Conservation (phyloP, 2,797 vertebrate species). For the Urocyon cinereoargenteus region DNA sequence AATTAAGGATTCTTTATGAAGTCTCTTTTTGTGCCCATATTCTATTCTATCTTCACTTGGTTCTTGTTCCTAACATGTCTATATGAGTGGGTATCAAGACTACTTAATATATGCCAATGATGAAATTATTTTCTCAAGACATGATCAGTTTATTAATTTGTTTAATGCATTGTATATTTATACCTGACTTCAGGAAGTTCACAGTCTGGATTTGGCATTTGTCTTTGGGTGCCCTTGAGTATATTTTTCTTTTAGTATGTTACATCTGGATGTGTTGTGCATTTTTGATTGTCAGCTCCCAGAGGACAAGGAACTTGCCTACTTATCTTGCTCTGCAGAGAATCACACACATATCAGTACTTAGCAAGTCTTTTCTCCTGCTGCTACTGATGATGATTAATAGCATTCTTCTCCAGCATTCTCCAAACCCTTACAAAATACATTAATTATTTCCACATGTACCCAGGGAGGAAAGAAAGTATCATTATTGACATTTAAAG, state of each 20-base stretch:
- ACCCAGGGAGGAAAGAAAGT: background rate
- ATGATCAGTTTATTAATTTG: background rate
- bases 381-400: conserved; percentile 52
- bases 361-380: conserved; percentile 43
- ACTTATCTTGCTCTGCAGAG: background rate
- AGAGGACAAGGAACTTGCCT: background rate
- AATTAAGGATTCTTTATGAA: background rate
- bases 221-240: background rate
- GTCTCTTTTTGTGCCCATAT: background rate
- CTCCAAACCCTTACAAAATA: background rate
- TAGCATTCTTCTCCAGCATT: conserved; percentile 30
- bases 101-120: background rate
- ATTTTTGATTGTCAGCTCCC: conserved; percentile 28
- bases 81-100: background rate
- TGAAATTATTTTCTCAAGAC: background rate
- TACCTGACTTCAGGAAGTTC: background rate
- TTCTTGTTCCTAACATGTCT: background rate
- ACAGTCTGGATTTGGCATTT: background rate
- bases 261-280: background rate
- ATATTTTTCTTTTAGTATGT: background rate
- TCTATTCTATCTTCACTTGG: background rate
- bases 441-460: conserved; percentile 49
- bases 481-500: conserved; percentile 50
- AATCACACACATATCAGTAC: background rate
- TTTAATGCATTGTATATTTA: background rate